A percentile compares a stretch with the other conserved stretches of the same genome.
Evolutionary conservation across 2,888 invertebrate genomes (phyloP).

Genomic region (Caenorhabditis japonica): DNA sequence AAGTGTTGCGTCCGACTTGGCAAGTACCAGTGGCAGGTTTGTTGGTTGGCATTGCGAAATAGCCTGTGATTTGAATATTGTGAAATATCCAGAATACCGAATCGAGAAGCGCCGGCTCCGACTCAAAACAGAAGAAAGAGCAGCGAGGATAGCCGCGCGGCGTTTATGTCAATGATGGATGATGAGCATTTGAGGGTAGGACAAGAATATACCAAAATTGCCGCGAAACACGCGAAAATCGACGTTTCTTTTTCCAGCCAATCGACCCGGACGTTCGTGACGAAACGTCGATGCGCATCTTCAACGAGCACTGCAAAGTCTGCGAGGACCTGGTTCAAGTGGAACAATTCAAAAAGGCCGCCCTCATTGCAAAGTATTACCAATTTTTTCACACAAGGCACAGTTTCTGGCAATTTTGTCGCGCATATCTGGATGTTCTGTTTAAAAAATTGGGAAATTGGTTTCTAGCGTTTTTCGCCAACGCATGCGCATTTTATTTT

Average conservation of each 20-base stretch:
- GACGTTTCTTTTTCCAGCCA: conserved; percentile 41
- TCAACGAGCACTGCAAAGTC: conserved; percentile 24
- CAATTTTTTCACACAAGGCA: too few relatives aligned
- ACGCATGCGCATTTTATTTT: too few relatives aligned
- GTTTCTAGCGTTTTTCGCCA: too few relatives aligned
- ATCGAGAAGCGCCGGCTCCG: conserved; percentile 22
- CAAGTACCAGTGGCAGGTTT: neutral
- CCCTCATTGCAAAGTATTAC: conserved; percentile 30
- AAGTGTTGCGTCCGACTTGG: conserved; percentile 26
- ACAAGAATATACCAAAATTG: too few relatives aligned
- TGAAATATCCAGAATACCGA: conserved; percentile 16
- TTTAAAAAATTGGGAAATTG: too few relatives aligned
- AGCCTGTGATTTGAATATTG: too few relatives aligned
- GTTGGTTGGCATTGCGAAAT: conserved; percentile 14
- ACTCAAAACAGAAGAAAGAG: conserved; percentile 9
- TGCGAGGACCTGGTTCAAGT: conserved; percentile 15
- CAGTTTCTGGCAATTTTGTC: conserved; percentile 2
- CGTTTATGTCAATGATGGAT: conserved; percentile 2
- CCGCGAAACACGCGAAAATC: too few relatives aligned
- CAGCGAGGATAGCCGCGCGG: conserved; percentile 9
- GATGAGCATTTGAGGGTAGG: conserved; percentile 19
- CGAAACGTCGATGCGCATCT: conserved; percentile 19
- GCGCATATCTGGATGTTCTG: too few relatives aligned
- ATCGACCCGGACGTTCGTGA: conserved; percentile 35
- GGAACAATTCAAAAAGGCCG: conserved; percentile 11